A percentile compares a stretch with the other conserved stretches of the same genome.
These are phyloP conservation scores for Siniperca obscura DNA, from an alignment of 2,797 vertebrate genomes.

Conservation along the genomic window DNA sequence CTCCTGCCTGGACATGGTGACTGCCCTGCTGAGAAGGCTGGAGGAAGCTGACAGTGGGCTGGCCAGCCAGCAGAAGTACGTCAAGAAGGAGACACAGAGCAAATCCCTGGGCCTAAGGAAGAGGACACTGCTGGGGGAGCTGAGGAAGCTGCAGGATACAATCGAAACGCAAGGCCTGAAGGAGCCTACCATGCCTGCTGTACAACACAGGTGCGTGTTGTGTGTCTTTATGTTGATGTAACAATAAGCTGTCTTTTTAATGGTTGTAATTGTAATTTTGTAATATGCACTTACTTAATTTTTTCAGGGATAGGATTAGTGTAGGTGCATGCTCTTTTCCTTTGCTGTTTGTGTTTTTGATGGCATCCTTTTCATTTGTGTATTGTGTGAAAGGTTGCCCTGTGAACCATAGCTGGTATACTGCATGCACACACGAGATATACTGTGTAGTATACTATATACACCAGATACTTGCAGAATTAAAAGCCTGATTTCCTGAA, in stretches of 20 bases:
- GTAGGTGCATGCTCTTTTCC: too few species aligned
- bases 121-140: conserved; percentile 82
- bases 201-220: conserved; percentile 91
- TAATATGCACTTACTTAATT: not conserved
- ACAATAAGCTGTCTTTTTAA: not conserved
- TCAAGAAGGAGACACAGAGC: conserved; percentile 79
- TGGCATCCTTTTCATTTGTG: not conserved
- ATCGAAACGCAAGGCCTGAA: conserved; percentile 87
- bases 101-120: conserved; percentile 82
- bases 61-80: conserved; percentile 71
- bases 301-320: not conserved
- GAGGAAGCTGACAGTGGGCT: conserved; percentile 76
- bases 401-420: too few species aligned
- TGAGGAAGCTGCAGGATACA: conserved; percentile 86
- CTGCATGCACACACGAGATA: not conserved
- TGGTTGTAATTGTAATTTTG: not conserved
- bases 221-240: not conserved
- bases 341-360: not conserved
- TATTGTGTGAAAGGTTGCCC: not conserved
- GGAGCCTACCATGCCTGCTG: conserved; percentile 92
- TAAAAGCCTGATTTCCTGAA: not conserved
- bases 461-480: not conserved
- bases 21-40: conserved; percentile 69
- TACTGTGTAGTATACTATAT: too few species aligned
- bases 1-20: conserved; percentile 85